Percentiles rank a stretch among this genome's conserved stretches.
Evolutionary conservation across 1,140 invertebrate genomes (phyloP).

Genomic region (Drosophila navojoa): DNA sequence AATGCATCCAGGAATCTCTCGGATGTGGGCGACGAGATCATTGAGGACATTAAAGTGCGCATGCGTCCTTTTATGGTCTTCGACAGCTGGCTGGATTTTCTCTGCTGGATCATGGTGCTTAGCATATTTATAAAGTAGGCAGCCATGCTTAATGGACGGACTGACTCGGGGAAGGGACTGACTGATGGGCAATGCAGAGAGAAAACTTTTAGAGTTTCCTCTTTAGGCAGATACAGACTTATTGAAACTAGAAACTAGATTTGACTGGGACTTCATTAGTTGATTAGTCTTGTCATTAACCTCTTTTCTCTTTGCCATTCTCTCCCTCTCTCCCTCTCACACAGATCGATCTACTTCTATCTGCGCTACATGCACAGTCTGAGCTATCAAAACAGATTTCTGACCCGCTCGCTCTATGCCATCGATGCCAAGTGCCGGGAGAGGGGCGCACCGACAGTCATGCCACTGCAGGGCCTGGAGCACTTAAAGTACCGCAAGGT

Average conservation of each 20-base stretch:
- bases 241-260: not conserved
- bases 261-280: not conserved
- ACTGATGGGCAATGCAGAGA: not conserved
- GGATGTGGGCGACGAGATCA: constrained; percentile 85
- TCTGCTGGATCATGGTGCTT: constrained; percentile 56
- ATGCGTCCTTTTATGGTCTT: constrained; percentile 83
- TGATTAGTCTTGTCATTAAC: too few relatives aligned
- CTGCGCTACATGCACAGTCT: constrained; percentile 89
- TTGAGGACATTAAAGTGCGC: constrained; percentile 85
- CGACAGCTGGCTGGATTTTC: constrained; percentile 49
- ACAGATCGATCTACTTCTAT: constrained; percentile 89
- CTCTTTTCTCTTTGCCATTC: too few relatives aligned
- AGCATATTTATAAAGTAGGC: constrained; percentile 66
- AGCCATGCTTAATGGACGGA: not conserved
- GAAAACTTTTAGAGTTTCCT: too few relatives aligned
- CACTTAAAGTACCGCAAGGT: constrained; percentile 87
- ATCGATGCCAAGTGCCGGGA: constrained; percentile 88
- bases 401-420: constrained; percentile 87
- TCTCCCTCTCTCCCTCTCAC: constrained; percentile 32
- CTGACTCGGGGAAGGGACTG: not conserved
- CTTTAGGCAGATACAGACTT: too few relatives aligned
- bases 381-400: constrained; percentile 90
- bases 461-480: constrained; percentile 90
- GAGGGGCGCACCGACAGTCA: constrained; percentile 86
- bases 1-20: constrained; percentile 85